Percentiles rank a stretch among this genome's conserved stretches.
These are phyloP conservation scores for Nautilus pompilius DNA, from an alignment of 1,140 invertebrate species.

Conservation along the genomic window DNA sequence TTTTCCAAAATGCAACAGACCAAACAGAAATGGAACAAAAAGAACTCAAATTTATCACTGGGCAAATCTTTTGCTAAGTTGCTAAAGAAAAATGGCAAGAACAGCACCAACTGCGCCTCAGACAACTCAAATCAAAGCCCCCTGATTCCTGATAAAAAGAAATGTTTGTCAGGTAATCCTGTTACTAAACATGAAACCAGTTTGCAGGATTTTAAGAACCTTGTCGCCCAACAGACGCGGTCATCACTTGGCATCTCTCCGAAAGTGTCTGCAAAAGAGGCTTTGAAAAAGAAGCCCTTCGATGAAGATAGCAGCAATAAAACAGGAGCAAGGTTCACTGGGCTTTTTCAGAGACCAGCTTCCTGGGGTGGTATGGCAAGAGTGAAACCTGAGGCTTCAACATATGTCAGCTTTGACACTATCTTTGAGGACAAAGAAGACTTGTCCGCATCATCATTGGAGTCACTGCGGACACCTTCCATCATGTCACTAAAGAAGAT, in stretches of 20 bases:
- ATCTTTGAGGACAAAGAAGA: constrained; percentile 47
- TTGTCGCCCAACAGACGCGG: not conserved
- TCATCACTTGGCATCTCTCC: not conserved
- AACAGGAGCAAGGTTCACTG: not conserved
- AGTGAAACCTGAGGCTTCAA: constrained; percentile 20
- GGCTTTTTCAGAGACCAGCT: not conserved
- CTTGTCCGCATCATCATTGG: constrained; percentile 11
- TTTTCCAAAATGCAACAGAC: not conserved
- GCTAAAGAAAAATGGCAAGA: too few species aligned
- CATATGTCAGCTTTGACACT: constrained; percentile 47
- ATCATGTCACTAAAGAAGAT: constrained; percentile 20
- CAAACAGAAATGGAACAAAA: not conserved
- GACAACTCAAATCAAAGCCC: not conserved
- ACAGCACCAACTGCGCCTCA: not conserved
- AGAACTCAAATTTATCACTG: not conserved
- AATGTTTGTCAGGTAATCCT: not conserved
- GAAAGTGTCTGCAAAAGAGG: not conserved
- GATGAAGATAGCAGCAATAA: not conserved
- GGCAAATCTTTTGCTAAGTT: not conserved
- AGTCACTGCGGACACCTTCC: constrained; percentile 30
- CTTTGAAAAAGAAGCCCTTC: not conserved
- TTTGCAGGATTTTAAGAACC: not conserved
- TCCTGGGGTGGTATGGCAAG: not conserved
- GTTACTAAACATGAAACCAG: not conserved
- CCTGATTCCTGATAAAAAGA: not conserved